Evolutionary conservation across 1,140 invertebrate genomes (phyloP), one percentile per base, ranked within the genome.

Genomic region (Spodoptera litura): DNA sequence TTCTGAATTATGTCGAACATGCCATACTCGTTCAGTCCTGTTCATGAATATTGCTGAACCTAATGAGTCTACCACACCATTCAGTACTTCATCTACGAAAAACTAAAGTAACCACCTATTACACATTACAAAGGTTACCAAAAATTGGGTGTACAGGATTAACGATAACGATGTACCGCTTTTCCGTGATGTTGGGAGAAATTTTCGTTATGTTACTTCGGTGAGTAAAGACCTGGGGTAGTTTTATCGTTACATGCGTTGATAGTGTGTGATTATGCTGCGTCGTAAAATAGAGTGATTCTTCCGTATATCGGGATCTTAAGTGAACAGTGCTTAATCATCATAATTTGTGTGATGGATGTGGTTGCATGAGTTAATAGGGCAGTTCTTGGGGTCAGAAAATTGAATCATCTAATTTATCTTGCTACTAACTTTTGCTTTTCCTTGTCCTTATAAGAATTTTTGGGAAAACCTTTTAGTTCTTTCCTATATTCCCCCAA

Each of bases 1-100:
- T 68, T 68, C 25, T 51, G 64, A 68, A 51, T 38, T 51, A 52
- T 68, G 49, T 20, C 1, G 6, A 44, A 68, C 44, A 68, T 49
- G 15, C 35, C 2, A 1, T 49, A 20, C 15, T 13, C 38, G 9
- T 64, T 13, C 25, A 68, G 4, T 15, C 25, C 49, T 68, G 49
- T 9, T 52, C 64, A 68, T 68, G 64, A 51, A 68, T 68, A 53
- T 68, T 68, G 20, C 64, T 15, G n/a, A 11, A 52, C 9, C 35
- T 51, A 68, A 68, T 68, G 64, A 68, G 64, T 9, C 15, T 27
- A 68, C 15, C 11, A 27, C 12, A 11, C 5, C 25, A 27, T 70
- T 53, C 20, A 70, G 27, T 52, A 5, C 20, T n/a, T 52, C 66
- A 27, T 25, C 25, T 70, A 2, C 13, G 25, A 53, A 70, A 52